Base-by-base conservation (phyloP, 2,888 invertebrate genomes). In the Macrosiphum euphorbiae region DNA sequence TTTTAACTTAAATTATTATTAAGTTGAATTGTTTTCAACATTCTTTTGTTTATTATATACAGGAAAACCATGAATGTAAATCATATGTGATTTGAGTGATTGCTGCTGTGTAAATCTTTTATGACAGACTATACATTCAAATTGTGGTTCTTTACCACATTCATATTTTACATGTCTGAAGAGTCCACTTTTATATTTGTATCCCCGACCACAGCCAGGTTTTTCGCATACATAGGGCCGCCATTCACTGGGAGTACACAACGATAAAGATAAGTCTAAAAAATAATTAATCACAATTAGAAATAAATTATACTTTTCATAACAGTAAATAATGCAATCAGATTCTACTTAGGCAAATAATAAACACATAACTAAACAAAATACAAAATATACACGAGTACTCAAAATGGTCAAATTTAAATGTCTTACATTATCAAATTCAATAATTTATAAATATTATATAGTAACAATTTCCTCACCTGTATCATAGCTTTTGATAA, bases 91-190 rank as follows among this genome's bases (percentile, higher is more conserved):
- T 84, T 95, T 95, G 20, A 95, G 95, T 67, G 95, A 95, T 11
- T 95, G 94, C 41, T 95, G 94, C 61, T 95, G 95, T 58, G 95
- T 95, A 92, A 95, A 95, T 93, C 94, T 95, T 50, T 95, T 95
- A 2, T 95, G 94, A 92, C 96, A 96, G 52, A 95, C 95, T 2
- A 95, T 95, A 90, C 96, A 96, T 16, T 95, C 95, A 86, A 95
- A 96, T 92, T 95, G 95, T 0, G 95, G 95, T 58, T 95, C 95
- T 78, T 95, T 95, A 24, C 95, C 95, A 94, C 96, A 96, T 90
- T 95, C 95, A 35, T 95, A 95, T 44, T 95, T 95, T 44, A 95
- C 94, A 94, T 95, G 95, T 26, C 95, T 95, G 91, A 94, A 94
- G 52, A 95, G 94, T 87, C 95, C 95, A 52, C 95, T 95, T 88